Percentiles rank a stretch among this genome's conserved stretches.
phyloP scores from a whole-genome alignment of 2,888 invertebrate species.

The Ethmia dodecea region DNA sequence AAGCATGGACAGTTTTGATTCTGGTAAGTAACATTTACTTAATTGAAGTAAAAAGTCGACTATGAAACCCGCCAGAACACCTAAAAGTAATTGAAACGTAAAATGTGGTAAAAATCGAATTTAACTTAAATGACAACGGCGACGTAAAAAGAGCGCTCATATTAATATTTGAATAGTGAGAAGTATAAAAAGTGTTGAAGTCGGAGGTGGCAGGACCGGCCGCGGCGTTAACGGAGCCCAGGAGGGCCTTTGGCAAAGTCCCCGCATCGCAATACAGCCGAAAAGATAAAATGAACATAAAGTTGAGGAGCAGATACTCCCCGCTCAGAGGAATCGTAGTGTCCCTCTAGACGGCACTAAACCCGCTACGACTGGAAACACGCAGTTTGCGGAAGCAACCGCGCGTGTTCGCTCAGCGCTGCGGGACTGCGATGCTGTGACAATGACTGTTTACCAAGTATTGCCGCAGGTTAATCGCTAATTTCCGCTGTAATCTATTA shows the following conservation, averaged over 20 bases:
- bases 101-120: conserved; percentile 31
- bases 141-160: conserved; percentile 31
- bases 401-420: conserved; percentile 14
- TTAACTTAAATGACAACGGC: conserved; percentile 35
- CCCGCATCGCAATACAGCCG: conserved; percentile 70
- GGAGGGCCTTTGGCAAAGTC: conserved; percentile 68
- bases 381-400: conserved; percentile 50
- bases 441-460: no score
- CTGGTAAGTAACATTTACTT: conserved; percentile 64
- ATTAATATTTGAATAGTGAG: conserved; percentile 70
- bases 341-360: conserved; percentile 68
- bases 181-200: conserved; percentile 62
- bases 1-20: conserved; percentile 71
- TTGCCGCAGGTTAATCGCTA: no score
- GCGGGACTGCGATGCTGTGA: not conserved
- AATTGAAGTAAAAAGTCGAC: no score
- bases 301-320: conserved; percentile 72
- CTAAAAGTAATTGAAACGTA: conserved; percentile 23
- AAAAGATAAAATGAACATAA: conserved; percentile 78
- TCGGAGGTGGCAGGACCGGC: conserved; percentile 53
- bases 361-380: conserved; percentile 48
- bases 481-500: no score
- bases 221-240: conserved; percentile 70
- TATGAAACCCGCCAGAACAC: conserved; percentile 3
- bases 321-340: conserved; percentile 72